A percentile compares a stretch with the other conserved stretches of the same genome.
These are phyloP conservation scores for Stenodema calcarata DNA, from an alignment of 2,888 invertebrate species.

Conservation along the genomic window DNA sequence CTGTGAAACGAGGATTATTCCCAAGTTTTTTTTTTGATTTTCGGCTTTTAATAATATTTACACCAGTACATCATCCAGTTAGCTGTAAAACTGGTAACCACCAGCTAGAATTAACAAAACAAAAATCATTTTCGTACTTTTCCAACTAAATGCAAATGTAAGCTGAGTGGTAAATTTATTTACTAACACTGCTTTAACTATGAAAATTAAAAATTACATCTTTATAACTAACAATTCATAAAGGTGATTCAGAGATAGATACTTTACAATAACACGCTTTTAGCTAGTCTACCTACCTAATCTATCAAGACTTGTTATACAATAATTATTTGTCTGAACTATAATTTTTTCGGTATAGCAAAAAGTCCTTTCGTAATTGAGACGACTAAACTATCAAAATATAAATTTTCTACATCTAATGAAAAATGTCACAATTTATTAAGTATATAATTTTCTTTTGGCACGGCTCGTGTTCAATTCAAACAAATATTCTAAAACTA, in stretches of 20 bases:
- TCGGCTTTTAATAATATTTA: not conserved
- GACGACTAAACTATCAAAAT: constrained; percentile 15
- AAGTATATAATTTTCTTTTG: not conserved
- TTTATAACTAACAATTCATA: not conserved
- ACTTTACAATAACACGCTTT: constrained; percentile 6
- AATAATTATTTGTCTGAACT: not conserved
- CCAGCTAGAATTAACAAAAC: not conserved
- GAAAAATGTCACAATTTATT: not conserved
- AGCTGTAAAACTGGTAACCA: not conserved
- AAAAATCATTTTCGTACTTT: not conserved
- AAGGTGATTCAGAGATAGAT: not conserved
- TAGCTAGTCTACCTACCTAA: constrained; percentile 11
- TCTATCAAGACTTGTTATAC: not conserved
- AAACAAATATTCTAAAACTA: constrained; percentile 3
- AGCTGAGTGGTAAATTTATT: constrained; percentile 6
- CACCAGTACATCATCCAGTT: not conserved
- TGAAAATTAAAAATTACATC: constrained; percentile 3
- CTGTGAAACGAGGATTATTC: not conserved
- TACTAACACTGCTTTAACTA: not conserved
- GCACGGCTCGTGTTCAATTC: constrained; percentile 26
- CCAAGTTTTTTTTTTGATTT: not conserved
- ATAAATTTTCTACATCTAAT: not conserved
- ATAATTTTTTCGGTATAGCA: not conserved
- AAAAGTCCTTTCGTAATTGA: not conserved
- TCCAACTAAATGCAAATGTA: not conserved